These are phyloP conservation scores for Ancistrus triradiatus DNA, from an alignment of 2,113 vertebrate species.

Conservation along the genomic window DNA sequence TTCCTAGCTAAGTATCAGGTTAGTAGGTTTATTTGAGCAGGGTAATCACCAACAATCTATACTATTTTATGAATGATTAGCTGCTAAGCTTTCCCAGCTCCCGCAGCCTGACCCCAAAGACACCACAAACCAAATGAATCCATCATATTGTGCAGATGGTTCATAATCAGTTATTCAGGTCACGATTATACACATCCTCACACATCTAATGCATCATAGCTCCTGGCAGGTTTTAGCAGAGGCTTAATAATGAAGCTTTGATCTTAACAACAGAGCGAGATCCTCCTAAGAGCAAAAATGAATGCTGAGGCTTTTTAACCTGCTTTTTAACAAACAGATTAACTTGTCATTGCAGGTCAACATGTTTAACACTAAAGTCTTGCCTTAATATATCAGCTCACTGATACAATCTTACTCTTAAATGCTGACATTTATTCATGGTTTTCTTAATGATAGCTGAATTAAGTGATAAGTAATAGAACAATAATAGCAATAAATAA, in stretches of 20 bases:
- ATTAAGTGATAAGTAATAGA: too few species aligned
- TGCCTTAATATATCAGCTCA: not conserved
- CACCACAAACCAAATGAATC: too few species aligned
- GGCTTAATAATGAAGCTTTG: constrained; percentile 22
- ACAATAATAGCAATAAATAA: too few species aligned
- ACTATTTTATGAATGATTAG: too few species aligned
- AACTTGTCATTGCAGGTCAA: not conserved
- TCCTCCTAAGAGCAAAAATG: constrained; percentile 1
- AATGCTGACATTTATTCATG: too few species aligned
- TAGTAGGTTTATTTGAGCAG: too few species aligned
- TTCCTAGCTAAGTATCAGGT: too few species aligned
- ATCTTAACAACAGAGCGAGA: constrained; percentile 16
- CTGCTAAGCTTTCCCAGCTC: too few species aligned
- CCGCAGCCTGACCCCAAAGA: too few species aligned
- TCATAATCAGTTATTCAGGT: not conserved
- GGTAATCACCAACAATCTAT: too few species aligned
- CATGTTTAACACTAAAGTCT: not conserved
- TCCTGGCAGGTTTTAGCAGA: not conserved
- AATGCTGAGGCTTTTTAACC: constrained; percentile 20
- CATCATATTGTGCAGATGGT: not conserved
- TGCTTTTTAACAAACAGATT: constrained; percentile 2
- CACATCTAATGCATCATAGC: constrained; percentile 1
- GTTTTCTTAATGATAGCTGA: too few species aligned
- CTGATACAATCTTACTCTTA: not conserved
- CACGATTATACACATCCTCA: constrained; percentile 15